phyloP scores from a whole-genome alignment of 2,797 vertebrate genomes.

The Corythornis leucogaster region DNA sequence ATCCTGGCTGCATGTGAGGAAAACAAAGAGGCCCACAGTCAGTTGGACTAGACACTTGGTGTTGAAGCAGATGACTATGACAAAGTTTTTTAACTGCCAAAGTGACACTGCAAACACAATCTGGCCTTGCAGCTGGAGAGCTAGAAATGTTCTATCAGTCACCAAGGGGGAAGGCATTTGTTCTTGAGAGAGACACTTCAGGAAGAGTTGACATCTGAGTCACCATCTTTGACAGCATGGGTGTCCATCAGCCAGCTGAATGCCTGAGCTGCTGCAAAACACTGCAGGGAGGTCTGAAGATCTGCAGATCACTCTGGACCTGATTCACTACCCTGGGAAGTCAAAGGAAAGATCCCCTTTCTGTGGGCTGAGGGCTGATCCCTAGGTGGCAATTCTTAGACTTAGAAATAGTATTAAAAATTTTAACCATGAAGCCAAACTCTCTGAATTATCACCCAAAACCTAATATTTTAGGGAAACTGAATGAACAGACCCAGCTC shows the following conservation, averaged over 20 bases:
- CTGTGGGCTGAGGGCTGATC: not conserved
- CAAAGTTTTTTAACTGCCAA: conserved; percentile 3
- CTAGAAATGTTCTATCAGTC: conserved; percentile 11
- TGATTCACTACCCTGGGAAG: not conserved
- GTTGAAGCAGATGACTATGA: conserved; percentile 27
- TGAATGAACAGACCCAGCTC: not conserved
- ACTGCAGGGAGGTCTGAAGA: not conserved
- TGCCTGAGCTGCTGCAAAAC: conserved; percentile 8
- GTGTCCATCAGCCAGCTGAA: conserved; percentile 8
- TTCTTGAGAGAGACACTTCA: conserved; percentile 24
- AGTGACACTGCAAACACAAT: conserved; percentile 40
- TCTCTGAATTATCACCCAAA: not conserved
- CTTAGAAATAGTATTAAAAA: not conserved
- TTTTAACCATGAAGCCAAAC: not conserved
- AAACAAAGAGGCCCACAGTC: not conserved
- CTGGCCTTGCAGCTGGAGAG: conserved; percentile 11
- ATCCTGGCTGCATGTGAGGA: not conserved
- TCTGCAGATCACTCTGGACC: not conserved
- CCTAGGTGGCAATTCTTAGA: not conserved
- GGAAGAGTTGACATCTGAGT: conserved; percentile 52
- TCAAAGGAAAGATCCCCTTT: not conserved
- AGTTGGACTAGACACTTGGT: not conserved
- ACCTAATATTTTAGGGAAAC: not conserved
- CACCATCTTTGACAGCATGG: conserved; percentile 26
- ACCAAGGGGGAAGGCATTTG: conserved; percentile 37